These are phyloP conservation scores for Agrypnia vestita DNA, from an alignment of 1,140 invertebrate genomes.

Conservation along the genomic window DNA sequence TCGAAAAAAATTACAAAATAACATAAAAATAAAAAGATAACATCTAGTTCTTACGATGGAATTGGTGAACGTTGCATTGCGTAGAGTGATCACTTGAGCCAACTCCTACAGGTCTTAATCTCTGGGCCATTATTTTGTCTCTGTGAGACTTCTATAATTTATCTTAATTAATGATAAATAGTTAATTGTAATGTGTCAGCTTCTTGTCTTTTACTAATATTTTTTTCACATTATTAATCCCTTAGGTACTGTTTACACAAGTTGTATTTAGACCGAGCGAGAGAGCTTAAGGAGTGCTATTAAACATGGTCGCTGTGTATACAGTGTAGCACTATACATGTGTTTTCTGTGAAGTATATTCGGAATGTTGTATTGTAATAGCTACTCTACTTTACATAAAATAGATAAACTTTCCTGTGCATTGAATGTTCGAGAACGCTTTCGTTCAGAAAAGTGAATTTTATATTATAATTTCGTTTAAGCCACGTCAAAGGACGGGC, in stretches of 20 bases:
- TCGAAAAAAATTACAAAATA: too few species aligned
- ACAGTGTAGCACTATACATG: background rate
- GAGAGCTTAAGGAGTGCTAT: conserved; percentile 12
- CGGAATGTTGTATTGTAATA: conserved; percentile 30
- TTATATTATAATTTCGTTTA: too few species aligned
- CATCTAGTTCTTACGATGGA: too few species aligned
- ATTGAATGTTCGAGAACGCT: background rate
- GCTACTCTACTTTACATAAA: conserved; percentile 9
- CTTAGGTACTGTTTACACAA: background rate
- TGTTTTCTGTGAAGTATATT: conserved; percentile 16
- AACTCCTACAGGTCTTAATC: too few species aligned
- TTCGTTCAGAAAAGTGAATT: background rate
- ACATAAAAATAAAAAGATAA: too few species aligned
- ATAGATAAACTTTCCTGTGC: conserved; percentile 18
- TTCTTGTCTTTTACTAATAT: background rate
- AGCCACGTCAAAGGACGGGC: too few species aligned
- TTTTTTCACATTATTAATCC: background rate
- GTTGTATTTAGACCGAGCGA: background rate
- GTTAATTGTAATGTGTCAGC: too few species aligned
- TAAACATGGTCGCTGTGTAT: conserved; percentile 15
- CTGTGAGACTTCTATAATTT: too few species aligned
- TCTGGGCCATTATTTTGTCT: too few species aligned
- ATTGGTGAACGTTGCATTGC: too few species aligned
- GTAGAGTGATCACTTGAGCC: too few species aligned
- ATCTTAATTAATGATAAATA: too few species aligned